Percentiles rank a stretch among this genome's conserved stretches.
phyloP scores from a whole-genome alignment of 1,140 invertebrate species.

The Zaprionus ornatus region DNA sequence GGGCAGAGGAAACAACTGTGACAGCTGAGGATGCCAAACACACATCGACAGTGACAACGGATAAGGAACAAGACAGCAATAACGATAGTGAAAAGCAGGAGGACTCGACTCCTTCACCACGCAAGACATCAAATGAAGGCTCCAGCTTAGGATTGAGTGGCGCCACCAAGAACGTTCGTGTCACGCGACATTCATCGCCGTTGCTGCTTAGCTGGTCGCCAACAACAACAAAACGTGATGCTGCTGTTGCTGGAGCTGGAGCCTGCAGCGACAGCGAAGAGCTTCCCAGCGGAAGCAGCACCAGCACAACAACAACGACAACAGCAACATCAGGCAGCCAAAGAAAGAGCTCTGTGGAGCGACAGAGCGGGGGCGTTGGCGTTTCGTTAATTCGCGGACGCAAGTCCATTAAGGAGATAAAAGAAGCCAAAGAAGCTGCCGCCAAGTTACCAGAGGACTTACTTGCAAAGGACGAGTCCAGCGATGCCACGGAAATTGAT shows the following conservation, averaged over 20 bases:
- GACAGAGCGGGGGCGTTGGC: slow-evolving; percentile 20
- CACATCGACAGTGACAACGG: neutral
- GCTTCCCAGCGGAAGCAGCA: slow-evolving; percentile 28
- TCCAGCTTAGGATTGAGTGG: slow-evolving; percentile 9
- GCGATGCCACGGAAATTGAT: slow-evolving; percentile 32
- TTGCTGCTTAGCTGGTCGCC: slow-evolving; percentile 50
- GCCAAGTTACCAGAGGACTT: slow-evolving; percentile 42
- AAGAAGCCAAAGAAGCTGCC: slow-evolving; percentile 68
- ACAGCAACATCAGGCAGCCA: slow-evolving; percentile 22
- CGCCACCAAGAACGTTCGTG: slow-evolving; percentile 46
- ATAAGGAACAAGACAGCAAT: slow-evolving; percentile 17
- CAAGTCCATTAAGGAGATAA: slow-evolving; percentile 76
- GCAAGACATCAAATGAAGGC: slow-evolving; percentile 16
- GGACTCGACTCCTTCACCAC: slow-evolving; percentile 2
- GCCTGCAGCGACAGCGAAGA: neutral
- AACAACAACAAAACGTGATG: slow-evolving; percentile 38
- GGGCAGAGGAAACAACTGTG: slow-evolving; percentile 1
- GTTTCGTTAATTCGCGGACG: slow-evolving; percentile 65
- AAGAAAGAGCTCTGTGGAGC: slow-evolving; percentile 56
- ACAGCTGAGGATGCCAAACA: slow-evolving; percentile 1
- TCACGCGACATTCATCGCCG: slow-evolving; percentile 74
- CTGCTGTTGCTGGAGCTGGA: neutral
- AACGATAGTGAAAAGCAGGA: neutral
- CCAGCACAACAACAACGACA: slow-evolving; percentile 4
- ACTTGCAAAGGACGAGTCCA: slow-evolving; percentile 44